Conservation (phyloP, 2,113 vertebrate genomes). For the Prolemur simus region DNA sequence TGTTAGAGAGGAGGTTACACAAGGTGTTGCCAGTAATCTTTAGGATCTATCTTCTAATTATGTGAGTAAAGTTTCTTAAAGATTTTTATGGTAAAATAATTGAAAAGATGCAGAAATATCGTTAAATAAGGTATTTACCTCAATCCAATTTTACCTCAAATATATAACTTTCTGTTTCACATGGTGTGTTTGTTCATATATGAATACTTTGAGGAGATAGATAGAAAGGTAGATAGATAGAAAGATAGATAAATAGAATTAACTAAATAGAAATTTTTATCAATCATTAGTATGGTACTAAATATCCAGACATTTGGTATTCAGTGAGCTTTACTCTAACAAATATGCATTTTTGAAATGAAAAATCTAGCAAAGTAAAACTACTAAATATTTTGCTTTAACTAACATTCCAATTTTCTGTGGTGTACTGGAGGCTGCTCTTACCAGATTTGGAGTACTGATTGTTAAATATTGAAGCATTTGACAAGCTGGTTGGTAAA, state of each 20-base stretch:
- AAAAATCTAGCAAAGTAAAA: slow-evolving; percentile 30
- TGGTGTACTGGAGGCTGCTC: not conserved
- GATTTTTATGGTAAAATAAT: not conserved
- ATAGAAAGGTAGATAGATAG: rapidly evolving
- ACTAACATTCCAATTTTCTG: not conserved
- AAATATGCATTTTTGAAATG: not conserved
- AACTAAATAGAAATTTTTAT: not conserved
- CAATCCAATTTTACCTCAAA: slow-evolving; percentile 11
- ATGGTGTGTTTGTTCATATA: not conserved
- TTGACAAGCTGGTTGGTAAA: not conserved
- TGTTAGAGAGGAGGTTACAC: not conserved
- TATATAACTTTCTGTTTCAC: not conserved
- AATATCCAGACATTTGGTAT: not conserved
- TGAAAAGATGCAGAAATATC: not conserved
- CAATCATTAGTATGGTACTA: not conserved
- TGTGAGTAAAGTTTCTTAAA: not conserved
- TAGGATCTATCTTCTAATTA: not conserved
- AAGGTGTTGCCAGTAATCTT: not conserved
- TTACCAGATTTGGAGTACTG: not conserved
- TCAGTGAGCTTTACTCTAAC: not conserved
- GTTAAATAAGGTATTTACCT: not conserved
- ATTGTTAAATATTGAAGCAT: slow-evolving; percentile 10
- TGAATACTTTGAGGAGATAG: not conserved
- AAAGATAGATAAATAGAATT: not conserved
- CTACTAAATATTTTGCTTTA: not conserved